Conservation (phyloP, 2,113 vertebrate genomes). For the Tor tambroides region DNA sequence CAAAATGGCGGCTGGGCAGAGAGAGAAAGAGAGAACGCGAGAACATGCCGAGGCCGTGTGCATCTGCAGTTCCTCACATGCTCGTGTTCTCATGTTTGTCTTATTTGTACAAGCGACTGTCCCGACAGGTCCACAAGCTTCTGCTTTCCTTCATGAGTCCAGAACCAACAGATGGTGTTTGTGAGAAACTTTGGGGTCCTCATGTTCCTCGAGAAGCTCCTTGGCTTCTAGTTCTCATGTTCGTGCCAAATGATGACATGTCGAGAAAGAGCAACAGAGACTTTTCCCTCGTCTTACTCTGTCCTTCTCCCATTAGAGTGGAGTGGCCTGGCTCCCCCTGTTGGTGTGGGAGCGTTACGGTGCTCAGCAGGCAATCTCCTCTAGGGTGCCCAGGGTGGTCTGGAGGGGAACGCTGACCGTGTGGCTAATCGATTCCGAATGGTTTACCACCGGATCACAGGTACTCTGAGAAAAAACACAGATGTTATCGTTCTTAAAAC, state of each 20-base stretch:
- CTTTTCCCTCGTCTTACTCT: not conserved
- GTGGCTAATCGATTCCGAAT: constrained; percentile 96
- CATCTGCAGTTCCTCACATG: constrained; percentile 30
- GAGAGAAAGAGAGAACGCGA: not conserved
- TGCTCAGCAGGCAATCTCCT: constrained; percentile 97
- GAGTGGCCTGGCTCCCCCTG: constrained; percentile 59
- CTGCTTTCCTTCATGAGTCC: constrained; percentile 25
- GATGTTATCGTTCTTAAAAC: not conserved
- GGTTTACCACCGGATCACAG: constrained; percentile 93
- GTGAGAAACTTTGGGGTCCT: constrained; percentile 20
- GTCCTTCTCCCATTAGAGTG: constrained; percentile 30
- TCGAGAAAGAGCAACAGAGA: constrained; percentile 14
- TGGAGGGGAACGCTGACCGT: constrained; percentile 93
- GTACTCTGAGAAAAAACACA: constrained; percentile 80
- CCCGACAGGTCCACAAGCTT: constrained; percentile 4
- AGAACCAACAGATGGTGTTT: constrained; percentile 28
- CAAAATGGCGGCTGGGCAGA: constrained; percentile 29
- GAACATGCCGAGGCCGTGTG: constrained; percentile 19
- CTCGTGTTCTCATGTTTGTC: not conserved
- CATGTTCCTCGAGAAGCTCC: constrained; percentile 27
- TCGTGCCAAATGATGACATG: constrained; percentile 38
- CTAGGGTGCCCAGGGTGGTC: constrained; percentile 91
- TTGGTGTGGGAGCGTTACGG: constrained; percentile 51
- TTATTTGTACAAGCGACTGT: constrained; percentile 30
- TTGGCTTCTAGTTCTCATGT: not conserved